These are phyloP conservation scores for Pipistrellus nathusii DNA, from an alignment of 2,797 vertebrate genomes.

Conservation along the genomic window DNA sequence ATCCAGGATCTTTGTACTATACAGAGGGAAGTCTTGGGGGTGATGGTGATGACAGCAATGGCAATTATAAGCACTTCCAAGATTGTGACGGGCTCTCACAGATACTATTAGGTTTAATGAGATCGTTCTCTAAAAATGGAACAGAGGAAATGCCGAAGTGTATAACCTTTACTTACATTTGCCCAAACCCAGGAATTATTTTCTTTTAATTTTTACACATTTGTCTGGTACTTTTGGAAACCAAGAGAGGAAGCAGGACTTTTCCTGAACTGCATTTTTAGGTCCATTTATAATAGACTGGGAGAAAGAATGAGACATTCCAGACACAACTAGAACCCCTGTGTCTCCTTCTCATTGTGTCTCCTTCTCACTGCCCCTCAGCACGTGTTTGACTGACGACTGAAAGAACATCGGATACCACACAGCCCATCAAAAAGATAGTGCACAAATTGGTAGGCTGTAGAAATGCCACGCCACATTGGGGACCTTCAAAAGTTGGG, in stretches of 20 bases:
- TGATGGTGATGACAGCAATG: too few relatives aligned
- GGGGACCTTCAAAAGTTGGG: background rate
- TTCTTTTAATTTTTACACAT: background rate
- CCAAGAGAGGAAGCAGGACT: background rate
- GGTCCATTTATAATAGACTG: background rate
- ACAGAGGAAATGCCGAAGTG: background rate
- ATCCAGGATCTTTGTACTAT: background rate
- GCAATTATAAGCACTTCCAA: background rate
- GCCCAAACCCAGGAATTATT: background rate
- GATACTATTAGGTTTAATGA: background rate
- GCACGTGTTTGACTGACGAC: background rate
- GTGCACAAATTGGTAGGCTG: too few relatives aligned
- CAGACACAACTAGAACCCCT: background rate
- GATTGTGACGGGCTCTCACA: background rate
- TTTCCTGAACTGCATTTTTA: background rate
- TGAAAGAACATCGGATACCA: background rate
- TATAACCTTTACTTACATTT: background rate
- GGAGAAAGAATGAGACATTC: background rate
- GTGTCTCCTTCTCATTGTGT: background rate
- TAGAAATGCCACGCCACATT: background rate
- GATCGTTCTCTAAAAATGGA: background rate
- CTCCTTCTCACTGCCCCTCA: background rate
- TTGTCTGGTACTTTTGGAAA: background rate
- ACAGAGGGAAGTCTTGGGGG: background rate
- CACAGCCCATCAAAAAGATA: background rate